Evolutionary conservation across 2,113 vertebrate genomes (phyloP).

Genomic region (sheep (Ovis aries)): ARS-UI_Ramb_v3.0 NC_056054.1:18689501-18690000

Average conservation of each 20-base stretch:
- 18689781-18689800: not conserved
- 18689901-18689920: not conserved
- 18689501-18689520: not conserved
- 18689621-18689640: not conserved
- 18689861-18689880: not conserved
- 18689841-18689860: not conserved
- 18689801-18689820: not conserved
- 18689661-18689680: not conserved
- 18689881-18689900: not conserved
- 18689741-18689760: not conserved
- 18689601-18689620: not conserved
- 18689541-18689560: not conserved
- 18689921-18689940: not conserved
- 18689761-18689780: not conserved
- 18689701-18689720: not conserved
- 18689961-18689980: not conserved
- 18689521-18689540: not conserved
- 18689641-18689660: not conserved
- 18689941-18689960: not conserved
- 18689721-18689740: not conserved
- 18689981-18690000: not conserved
- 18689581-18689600: not conserved
- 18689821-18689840: rapidly evolving
- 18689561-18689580: not conserved
- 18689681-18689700: not conserved